phyloP scores from a whole-genome alignment of 2,888 invertebrate species.

The Rotaria macrura region DNA sequence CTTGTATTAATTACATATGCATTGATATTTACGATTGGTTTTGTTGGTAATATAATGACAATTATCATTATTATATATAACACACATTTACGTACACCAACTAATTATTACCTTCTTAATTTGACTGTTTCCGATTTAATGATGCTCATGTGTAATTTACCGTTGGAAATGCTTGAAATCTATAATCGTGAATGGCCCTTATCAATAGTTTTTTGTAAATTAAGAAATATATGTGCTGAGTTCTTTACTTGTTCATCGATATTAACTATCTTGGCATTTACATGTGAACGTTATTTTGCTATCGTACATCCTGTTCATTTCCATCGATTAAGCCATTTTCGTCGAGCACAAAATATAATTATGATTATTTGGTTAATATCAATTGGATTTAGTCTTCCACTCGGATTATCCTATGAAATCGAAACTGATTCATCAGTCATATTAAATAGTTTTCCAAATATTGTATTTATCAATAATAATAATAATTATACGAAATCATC shows the following conservation, averaged over 20 bases:
- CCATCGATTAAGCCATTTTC: neutral
- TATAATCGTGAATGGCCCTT: neutral
- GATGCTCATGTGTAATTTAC: neutral
- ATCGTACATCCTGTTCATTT: neutral
- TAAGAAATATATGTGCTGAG: slow-evolving; percentile 1
- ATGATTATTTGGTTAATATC: slow-evolving; percentile 17
- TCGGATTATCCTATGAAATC: neutral
- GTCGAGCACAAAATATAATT: neutral
- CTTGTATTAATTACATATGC: neutral
- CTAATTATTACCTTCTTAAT: neutral
- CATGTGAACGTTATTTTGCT: slow-evolving; percentile 21
- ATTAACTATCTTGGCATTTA: slow-evolving; percentile 14
- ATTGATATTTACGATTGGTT: neutral
- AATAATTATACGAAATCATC: too few species aligned
- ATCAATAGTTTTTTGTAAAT: neutral
- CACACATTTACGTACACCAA: neutral
- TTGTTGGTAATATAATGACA: slow-evolving; percentile 10
- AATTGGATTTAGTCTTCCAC: neutral
- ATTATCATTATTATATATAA: neutral
- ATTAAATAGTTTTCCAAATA: neutral
- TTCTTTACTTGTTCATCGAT: neutral
- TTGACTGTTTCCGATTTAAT: slow-evolving; percentile 11
- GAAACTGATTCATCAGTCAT: neutral
- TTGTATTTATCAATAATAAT: neutral
- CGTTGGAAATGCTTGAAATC: slow-evolving; percentile 11